Percentiles rank a stretch among this genome's conserved stretches.
These are phyloP conservation scores for Stenchaetothrips biformis DNA, from an alignment of 2,888 invertebrate species.

Conservation along the genomic window DNA sequence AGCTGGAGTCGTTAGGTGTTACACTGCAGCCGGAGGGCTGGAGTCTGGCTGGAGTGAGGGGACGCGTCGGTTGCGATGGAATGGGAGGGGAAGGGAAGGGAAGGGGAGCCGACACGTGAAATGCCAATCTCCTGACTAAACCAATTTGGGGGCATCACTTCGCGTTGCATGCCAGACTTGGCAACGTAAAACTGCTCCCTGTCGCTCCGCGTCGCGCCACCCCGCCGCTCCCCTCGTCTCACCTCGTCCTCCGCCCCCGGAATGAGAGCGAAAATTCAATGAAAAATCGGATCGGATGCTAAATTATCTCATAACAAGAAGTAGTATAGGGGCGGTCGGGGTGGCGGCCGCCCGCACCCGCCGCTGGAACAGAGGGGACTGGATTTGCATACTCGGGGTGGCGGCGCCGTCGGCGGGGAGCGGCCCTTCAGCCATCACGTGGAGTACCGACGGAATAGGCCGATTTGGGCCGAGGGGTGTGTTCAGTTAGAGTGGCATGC, in stretches of 20 bases:
- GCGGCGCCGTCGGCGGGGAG: too few species aligned
- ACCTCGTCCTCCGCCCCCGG: neutral
- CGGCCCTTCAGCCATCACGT: too few species aligned
- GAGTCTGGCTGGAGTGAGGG: too few species aligned
- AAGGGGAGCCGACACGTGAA: neutral
- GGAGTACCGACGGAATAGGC: too few species aligned
- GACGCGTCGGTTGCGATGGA: too few species aligned
- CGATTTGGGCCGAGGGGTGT: too few species aligned
- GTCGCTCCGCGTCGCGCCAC: neutral
- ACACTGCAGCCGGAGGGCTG: too few species aligned
- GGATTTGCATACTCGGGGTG: too few species aligned
- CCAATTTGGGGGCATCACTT: slow-evolving; percentile 6
- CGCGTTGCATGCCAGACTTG: neutral
- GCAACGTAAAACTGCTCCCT: neutral
- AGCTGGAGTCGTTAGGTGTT: too few species aligned
- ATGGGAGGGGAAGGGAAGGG: too few species aligned
- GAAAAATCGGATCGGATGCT: slow-evolving; percentile 23
- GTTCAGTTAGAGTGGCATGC: too few species aligned
- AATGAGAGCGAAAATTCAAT: slow-evolving; percentile 12
- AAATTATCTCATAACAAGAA: neutral
- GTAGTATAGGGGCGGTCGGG: too few species aligned
- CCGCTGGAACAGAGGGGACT: neutral
- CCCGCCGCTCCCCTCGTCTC: neutral
- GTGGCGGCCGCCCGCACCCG: neutral
- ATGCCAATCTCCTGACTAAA: slow-evolving; percentile 23